These are phyloP conservation scores for Paracanthobrama guichenoti DNA, from an alignment of 2,113 vertebrate genomes.

Conservation along the genomic window DNA sequence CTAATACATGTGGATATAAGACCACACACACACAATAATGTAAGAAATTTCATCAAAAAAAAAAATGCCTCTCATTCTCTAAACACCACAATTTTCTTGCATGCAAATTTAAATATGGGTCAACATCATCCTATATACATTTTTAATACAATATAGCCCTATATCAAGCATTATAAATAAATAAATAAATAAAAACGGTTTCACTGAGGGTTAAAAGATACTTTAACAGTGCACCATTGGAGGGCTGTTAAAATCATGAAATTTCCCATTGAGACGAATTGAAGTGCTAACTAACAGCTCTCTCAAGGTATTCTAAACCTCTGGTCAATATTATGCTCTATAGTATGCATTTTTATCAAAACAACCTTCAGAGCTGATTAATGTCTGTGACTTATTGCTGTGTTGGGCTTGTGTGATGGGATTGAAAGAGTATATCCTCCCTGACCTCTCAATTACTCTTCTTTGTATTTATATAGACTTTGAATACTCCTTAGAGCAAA, in stretches of 20 bases:
- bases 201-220: not conserved
- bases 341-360: not conserved
- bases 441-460: constrained; percentile 21
- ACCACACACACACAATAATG: not conserved
- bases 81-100: not conserved
- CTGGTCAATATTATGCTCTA: not conserved
- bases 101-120: not conserved
- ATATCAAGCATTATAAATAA: not conserved
- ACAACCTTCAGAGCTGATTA: not conserved
- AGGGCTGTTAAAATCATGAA: not conserved
- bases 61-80: not conserved
- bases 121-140: too few relatives aligned
- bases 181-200: too few relatives aligned
- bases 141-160: not conserved
- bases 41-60: not conserved
- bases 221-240: too few relatives aligned
- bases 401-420: not conserved
- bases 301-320: not conserved
- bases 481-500: constrained; percentile 15
- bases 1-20: not conserved
- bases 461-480: constrained; percentile 10
- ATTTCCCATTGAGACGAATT: not conserved
- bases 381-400: not conserved
- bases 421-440: not conserved
- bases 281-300: not conserved